Base-by-base conservation (phyloP, 2,113 vertebrate genomes). In the Oncorhynchus keta region DNA sequence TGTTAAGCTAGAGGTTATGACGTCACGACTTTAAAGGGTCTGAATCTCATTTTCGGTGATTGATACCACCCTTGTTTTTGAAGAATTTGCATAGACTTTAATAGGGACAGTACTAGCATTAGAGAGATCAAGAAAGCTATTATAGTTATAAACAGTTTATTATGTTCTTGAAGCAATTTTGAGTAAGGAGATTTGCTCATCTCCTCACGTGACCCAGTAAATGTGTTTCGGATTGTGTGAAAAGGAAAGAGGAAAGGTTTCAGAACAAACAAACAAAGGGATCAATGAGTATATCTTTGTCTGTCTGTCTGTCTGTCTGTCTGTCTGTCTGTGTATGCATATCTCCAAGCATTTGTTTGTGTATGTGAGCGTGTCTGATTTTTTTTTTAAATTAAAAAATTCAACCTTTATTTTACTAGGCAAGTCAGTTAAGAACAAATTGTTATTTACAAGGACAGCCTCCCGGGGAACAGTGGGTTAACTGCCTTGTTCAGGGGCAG, bases 311-410 rank as follows among this genome's bases (percentile, higher is more conserved):
- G 30, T 30, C 30, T 30, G 59, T 62, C 79, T n/a, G n/a, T n/a
- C n/a, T 74, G 70, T 65, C 11, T 76, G 74, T 14, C 24, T 32
- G 32, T 32, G 28, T 28, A 28, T 28, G 28, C 67, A 20, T 78
- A 74, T 76, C 1, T 77, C 74, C 9, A 14, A 20, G 49, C 66
- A 48, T 74, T 66, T 68, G 79, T 81, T 85, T 89, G 83, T 88
- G 81, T 82, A 75, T 66, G 70, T 79, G 51, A 76, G 51, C 24
- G 68, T 81, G 77, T 55, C 70, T 16, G 8, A 39, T 35, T 35
- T 28, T 28, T 28, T 28, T 26, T 1, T 28, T 2, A 0, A 0
- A 28, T 28, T 8, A 35, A 35, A 35, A 35, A 35, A 35, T 35
- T 0, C 2, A 35, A 35, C 35, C 35, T 35, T 7, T 35, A 35